phyloP scores from a whole-genome alignment of 1,140 invertebrate species.

The Pseudachorutes palmiensis region DNA sequence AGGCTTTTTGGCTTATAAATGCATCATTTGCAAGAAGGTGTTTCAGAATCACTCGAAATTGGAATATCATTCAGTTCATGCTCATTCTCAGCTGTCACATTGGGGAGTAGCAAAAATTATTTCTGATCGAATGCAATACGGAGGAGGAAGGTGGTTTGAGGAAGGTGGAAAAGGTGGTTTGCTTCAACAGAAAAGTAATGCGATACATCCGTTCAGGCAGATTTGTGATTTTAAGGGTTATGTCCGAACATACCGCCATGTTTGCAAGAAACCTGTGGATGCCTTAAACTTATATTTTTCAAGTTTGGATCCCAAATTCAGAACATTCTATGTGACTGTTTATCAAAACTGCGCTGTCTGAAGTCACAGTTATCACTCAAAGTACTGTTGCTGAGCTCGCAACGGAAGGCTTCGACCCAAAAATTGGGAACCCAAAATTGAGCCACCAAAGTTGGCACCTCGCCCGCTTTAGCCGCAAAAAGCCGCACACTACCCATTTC shows the following conservation, averaged over 20 bases:
- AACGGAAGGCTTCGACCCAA: no score
- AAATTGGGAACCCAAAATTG: no score
- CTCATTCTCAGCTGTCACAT: background rate
- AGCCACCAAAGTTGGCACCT: no score
- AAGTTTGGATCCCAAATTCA: background rate
- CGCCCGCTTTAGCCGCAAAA: no score
- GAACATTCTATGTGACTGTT: background rate
- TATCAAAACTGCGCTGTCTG: background rate
- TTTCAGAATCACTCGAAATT: background rate
- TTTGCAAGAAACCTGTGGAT: background rate
- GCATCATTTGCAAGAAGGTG: background rate
- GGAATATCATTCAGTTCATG: background rate
- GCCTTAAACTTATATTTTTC: background rate
- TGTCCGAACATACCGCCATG: background rate
- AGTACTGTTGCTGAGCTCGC: no score
- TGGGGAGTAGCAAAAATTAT: background rate
- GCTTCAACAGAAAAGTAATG: background rate
- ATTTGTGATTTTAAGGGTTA: background rate
- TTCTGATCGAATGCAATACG: background rate
- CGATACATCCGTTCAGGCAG: background rate
- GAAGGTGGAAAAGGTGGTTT: no score
- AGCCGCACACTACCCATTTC: no score
- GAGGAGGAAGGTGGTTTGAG: no score
- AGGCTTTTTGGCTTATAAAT: background rate
- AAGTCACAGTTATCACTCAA: background rate